phyloP scores from a whole-genome alignment of 1,140 invertebrate species.

The Brachionus rubens region DNA sequence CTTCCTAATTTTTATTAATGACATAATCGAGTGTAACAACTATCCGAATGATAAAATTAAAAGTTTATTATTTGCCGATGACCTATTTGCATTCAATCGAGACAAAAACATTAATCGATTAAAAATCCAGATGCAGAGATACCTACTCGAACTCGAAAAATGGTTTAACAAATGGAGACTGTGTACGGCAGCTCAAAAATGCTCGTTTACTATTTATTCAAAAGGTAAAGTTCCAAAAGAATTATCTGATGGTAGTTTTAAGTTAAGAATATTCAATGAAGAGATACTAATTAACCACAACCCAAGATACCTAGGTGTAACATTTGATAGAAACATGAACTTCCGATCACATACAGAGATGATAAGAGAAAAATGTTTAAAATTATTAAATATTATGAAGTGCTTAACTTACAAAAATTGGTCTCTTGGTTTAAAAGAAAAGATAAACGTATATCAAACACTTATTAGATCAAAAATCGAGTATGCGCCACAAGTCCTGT shows the following conservation, averaged over 20 bases:
- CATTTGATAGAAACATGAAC: not conserved
- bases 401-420: not conserved
- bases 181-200: not conserved
- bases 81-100: not conserved
- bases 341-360: not conserved
- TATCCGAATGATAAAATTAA: not conserved
- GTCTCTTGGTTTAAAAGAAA: not conserved
- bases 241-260: not conserved
- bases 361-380: not conserved
- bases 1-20: conserved; percentile 39
- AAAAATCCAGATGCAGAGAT: not conserved
- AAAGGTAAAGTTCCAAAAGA: conserved; percentile 1
- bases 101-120: not conserved
- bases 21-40: not conserved
- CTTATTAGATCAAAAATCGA: not conserved
- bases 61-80: not conserved
- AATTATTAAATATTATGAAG: not conserved
- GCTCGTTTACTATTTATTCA: conserved; percentile 14
- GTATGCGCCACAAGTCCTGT: not conserved
- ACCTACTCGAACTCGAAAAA: not conserved
- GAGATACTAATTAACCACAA: conserved; percentile 9
- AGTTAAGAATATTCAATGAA: not conserved
- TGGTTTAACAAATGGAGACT: not conserved
- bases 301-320: not conserved
- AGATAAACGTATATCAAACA: not conserved